Conservation (phyloP, 2,888 invertebrate genomes). For the Dioctria linearis region DNA sequence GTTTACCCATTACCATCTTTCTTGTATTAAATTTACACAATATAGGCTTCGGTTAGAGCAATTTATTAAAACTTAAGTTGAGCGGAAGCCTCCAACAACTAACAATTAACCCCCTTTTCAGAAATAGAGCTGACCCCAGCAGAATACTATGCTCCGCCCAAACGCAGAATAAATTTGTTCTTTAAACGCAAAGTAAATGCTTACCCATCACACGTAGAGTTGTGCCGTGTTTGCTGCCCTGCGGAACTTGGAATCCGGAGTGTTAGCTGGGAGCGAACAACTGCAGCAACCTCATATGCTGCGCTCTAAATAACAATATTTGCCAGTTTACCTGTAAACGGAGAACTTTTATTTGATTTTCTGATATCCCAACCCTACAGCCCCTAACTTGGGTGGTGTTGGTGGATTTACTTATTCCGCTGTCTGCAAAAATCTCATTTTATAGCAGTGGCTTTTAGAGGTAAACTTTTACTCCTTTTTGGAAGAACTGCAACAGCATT, state of each 20-base stretch:
- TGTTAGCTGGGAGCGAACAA: not conserved
- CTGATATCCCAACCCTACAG: conserved; percentile 8
- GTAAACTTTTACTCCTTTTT: conserved; percentile 13
- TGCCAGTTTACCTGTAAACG: conserved; percentile 27
- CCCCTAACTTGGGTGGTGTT: not conserved
- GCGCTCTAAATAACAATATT: conserved; percentile 28
- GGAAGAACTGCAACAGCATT: conserved; percentile 2
- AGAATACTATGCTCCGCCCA: not conserved
- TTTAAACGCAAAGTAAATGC: conserved; percentile 29
- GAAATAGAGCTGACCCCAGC: not conserved
- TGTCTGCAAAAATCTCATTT: conserved; percentile 43
- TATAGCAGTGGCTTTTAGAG: conserved; percentile 2
- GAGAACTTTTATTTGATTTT: conserved; percentile 46
- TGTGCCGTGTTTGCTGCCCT: not conserved
- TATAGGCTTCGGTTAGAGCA: not conserved
- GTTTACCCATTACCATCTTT: not conserved
- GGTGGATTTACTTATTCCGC: conserved; percentile 5
- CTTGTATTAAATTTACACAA: not conserved
- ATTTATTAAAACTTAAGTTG: conserved; percentile 7
- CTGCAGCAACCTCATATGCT: conserved; percentile 27
- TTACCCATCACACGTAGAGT: not conserved
- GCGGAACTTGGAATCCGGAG: not conserved
- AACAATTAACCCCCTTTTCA: not conserved
- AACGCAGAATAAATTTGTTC: conserved; percentile 38
- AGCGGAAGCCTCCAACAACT: conserved; percentile 1